These are phyloP conservation scores for Pachyseris speciosa DNA, from an alignment of 64 coral and sea anemone genomes.

Conservation along the genomic window DNA sequence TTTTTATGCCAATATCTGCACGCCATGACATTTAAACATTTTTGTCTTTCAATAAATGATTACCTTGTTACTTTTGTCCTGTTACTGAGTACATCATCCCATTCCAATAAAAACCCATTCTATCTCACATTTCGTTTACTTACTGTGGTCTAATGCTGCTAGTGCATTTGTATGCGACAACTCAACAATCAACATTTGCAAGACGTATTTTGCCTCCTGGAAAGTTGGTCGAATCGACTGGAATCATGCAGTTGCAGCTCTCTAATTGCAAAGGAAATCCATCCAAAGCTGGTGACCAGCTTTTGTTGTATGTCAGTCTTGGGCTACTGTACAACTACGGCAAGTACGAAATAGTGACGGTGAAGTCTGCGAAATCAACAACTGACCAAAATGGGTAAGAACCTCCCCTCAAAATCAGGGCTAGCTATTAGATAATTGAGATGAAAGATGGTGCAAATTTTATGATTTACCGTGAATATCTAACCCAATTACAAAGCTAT, in stretches of 20 bases:
- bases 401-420: too few species aligned
- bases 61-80: too few species aligned
- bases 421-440: background rate
- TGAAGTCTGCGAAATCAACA: background rate
- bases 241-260: background rate
- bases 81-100: too few species aligned
- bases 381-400: background rate
- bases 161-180: background rate
- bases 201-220: background rate
- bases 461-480: too few species aligned
- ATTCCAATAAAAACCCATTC: too few species aligned
- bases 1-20: too few species aligned
- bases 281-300: background rate
- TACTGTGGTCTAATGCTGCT: too few species aligned
- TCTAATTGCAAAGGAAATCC: background rate
- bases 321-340: background rate
- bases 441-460: too few species aligned
- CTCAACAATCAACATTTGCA: background rate
- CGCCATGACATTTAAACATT: too few species aligned
- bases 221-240: background rate
- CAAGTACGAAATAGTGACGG: background rate
- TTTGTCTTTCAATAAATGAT: too few species aligned
- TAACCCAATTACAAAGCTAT: too few species aligned
- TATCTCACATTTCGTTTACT: too few species aligned
- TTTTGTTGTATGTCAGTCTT: background rate